These are phyloP conservation scores for Monochamus saltuarius DNA, from an alignment of 1,140 invertebrate genomes.

Conservation along the genomic window DNA sequence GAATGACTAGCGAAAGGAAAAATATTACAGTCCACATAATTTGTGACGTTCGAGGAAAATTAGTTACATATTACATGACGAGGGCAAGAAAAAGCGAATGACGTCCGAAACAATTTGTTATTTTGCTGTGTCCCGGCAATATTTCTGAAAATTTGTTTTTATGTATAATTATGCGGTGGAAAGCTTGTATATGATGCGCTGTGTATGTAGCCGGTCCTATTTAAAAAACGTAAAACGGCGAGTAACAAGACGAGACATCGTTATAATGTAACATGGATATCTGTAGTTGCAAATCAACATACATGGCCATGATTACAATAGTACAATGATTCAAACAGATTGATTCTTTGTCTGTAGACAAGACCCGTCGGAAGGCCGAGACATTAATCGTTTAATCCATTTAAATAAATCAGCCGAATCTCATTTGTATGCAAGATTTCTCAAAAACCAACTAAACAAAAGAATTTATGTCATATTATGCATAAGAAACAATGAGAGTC, in stretches of 20 bases:
- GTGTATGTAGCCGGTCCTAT: background rate
- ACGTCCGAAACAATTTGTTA: too few relatives aligned
- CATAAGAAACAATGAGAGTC: constrained; percentile 22
- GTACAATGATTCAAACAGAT: constrained; percentile 46
- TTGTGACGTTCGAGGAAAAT: too few relatives aligned
- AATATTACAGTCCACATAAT: too few relatives aligned
- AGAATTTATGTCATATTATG: constrained; percentile 33
- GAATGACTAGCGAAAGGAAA: too few relatives aligned
- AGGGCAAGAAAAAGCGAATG: too few relatives aligned
- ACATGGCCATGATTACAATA: constrained; percentile 43
- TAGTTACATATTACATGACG: too few relatives aligned
- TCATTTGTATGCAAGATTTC: constrained; percentile 40
- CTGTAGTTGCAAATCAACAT: constrained; percentile 42
- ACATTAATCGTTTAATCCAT: constrained; percentile 47
- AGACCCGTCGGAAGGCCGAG: constrained; percentile 36
- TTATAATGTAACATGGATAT: constrained; percentile 40
- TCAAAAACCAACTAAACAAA: constrained; percentile 41
- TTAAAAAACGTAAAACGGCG: constrained; percentile 18
- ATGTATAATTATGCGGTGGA: too few relatives aligned
- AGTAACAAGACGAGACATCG: constrained; percentile 28
- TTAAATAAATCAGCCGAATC: constrained; percentile 45
- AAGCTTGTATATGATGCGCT: too few relatives aligned
- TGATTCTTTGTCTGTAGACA: constrained; percentile 46
- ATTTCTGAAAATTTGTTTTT: too few relatives aligned
- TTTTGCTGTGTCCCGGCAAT: too few relatives aligned